Base-by-base conservation (phyloP, 2,797 vertebrate genomes). In the Poeciliopsis paucimaculata region DNA sequence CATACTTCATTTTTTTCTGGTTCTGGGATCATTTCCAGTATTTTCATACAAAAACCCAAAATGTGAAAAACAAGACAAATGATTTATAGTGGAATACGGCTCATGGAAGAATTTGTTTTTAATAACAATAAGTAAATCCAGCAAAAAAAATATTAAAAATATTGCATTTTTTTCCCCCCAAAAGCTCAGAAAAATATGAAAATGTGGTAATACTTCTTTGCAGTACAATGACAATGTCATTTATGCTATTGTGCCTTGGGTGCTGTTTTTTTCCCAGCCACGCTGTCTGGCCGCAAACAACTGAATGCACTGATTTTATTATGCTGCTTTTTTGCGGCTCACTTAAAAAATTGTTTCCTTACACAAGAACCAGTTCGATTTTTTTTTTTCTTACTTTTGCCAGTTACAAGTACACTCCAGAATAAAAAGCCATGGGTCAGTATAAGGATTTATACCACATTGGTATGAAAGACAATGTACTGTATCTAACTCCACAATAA, bases 261-360 rank as follows among this genome's bases (percentile, higher is more conserved):
- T 73, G 15, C 78, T 47, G 82, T 77, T 81, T 79, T 53, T 46
- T 46, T 36, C 12, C 83, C 74, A 86, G 86, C 79, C 85, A 86
- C 78, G 62, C 72, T 87, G 91, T 89, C 89, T 90, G 81, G 72
- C 91, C 89, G 83, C 90, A 90, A 83, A 89, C 76, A 77, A 79
- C 47, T 80, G 43, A 77, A 80, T 51, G 76, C 71, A 46, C 66
- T 10, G 5, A 72, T 84, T 86, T 88, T 60, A 77, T 77, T 77
- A 77, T 72, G 75, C 73, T 82, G 68, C 41, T 45, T 76, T 83
- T 73, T 86, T 51, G 78, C 62, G 16, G 31, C 62, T 81, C 57
- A 77, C 60, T 85, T 80, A 60, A 26, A 82, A 84, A 79, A 46
- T 74, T 77, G 71, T 26, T 76, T 87, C 66, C 86, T 88, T 83